Base-by-base conservation (phyloP, 1,140 invertebrate species). In the Trachelipus rathkii region DNA sequence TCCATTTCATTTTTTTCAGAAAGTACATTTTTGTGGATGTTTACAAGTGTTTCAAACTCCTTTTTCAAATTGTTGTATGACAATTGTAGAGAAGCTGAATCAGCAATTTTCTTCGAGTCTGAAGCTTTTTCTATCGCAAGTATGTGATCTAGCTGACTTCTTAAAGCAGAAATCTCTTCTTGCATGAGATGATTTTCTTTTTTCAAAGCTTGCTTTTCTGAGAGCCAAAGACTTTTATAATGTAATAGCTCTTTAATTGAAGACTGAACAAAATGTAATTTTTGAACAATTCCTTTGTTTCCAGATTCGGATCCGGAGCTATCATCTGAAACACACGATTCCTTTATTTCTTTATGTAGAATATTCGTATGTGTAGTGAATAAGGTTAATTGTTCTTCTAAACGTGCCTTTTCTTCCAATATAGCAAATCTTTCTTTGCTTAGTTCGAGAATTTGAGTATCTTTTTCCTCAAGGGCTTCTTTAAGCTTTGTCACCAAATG, bases 261-360 rank as follows among this genome's bases (percentile, higher is more conserved):
- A 66, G 46, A 23, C 45, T 81, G 79, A 23, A 73, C 78, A 19
- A 72, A 53, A 13, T 80, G 71, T 46, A 85, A 84, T 72, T 87
- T 85, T 15, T 85, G 84, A 33, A 60, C 11, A 15, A 60, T 1
- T 19, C 19, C 11, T 60, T 60, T 60, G 50, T 60, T 15, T 60
- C 19, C 50, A 2, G 19, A 60, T 15, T 60, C 50, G 11, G 50
- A 60, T 8, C 1, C 19, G 19, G 50, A 3, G 50, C 11, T 13
- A 13, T 60, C 50, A 13, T 60, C 50, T 3, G 84, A 72, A 15
- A 50, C 83, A 81, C 88, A 87, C 23, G 88, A 77, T 44, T 88
- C 85, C 0, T 80, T 79, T 4, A 87, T 83, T 76, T 87, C 86
- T 67, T 88, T 87, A 45, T 86, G 85, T 21, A 86, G 80, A 67